These are phyloP conservation scores for Phocoena sinus DNA, from an alignment of 2,113 vertebrate genomes.

Conservation along the genomic window DNA sequence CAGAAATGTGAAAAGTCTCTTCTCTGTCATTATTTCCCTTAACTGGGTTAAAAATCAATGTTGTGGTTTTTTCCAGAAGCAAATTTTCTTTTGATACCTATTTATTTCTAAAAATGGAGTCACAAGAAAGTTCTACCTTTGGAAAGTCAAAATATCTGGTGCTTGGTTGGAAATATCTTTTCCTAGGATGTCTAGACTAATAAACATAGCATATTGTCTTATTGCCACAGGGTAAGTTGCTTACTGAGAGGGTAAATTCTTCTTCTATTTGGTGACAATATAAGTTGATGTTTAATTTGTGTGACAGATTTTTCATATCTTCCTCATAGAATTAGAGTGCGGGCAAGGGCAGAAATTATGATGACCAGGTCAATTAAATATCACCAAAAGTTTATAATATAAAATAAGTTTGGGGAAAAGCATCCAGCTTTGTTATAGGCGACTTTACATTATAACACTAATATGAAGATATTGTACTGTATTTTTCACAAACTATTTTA, in stretches of 20 bases:
- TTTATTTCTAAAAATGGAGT: conserved; percentile 32
- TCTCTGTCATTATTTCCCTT: not conserved
- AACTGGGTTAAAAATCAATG: not conserved
- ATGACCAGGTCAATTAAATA: not conserved
- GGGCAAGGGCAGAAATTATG: not conserved
- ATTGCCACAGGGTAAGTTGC: not conserved
- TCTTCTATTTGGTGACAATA: not conserved
- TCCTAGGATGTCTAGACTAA: not conserved
- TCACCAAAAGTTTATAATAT: not conserved
- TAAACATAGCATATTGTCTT: not conserved
- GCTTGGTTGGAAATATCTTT: not conserved
- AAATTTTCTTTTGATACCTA: not conserved
- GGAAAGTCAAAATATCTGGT: conserved; percentile 2
- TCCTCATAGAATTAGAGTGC: not conserved
- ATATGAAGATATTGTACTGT: not conserved
- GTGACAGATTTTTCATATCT: not conserved
- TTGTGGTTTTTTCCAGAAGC: not conserved
- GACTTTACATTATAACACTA: not conserved
- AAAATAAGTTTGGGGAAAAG: not conserved
- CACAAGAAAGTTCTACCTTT: not conserved
- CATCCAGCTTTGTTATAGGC: not conserved
- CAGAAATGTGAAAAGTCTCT: not conserved
- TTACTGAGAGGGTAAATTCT: not conserved
- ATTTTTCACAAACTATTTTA: not conserved
- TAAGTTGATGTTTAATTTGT: not conserved